A percentile compares a stretch with the other conserved stretches of the same genome.
Evolutionary conservation across 2,113 vertebrate species (phyloP).

Genomic region (Haemorhous mexicanus): DNA sequence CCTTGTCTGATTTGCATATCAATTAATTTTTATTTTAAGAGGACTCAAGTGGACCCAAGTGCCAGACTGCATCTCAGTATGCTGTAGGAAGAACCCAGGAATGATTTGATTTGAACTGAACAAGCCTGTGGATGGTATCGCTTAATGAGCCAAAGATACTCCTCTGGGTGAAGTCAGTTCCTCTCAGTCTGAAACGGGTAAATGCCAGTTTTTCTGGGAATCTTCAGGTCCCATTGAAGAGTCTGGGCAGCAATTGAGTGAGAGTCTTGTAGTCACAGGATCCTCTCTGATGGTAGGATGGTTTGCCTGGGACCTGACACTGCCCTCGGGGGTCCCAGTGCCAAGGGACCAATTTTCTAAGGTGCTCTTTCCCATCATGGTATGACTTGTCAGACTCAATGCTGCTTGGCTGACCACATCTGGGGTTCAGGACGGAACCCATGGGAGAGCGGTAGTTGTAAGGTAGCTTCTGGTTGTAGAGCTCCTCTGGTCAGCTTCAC

Average conservation of each 20-base stretch:
- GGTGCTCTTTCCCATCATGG: rapidly evolving
- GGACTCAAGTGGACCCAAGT: not conserved
- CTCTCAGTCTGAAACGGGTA: not conserved
- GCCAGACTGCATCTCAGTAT: not conserved
- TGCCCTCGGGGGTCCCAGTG: rapidly evolving
- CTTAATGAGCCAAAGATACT: not conserved
- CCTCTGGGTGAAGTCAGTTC: not conserved
- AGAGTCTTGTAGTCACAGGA: not conserved
- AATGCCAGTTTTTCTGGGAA: not conserved
- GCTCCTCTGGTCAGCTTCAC: not conserved
- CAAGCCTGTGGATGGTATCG: not conserved
- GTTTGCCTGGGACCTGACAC: not conserved
- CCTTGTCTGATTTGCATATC: constrained; percentile 12
- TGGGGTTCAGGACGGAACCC: not conserved
- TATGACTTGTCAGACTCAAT: rapidly evolving
- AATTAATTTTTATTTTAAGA: constrained; percentile 38
- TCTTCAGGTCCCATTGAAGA: not conserved
- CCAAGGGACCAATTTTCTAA: not conserved
- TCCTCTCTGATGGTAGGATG: not conserved
- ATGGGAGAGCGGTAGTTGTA: not conserved
- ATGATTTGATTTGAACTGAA: not conserved
- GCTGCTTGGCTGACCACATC: not conserved
- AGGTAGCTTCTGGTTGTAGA: not conserved
- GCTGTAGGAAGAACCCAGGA: not conserved
- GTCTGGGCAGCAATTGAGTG: not conserved